Conservation (phyloP, 1,140 invertebrate genomes). For the Drosophila sproati region DNA sequence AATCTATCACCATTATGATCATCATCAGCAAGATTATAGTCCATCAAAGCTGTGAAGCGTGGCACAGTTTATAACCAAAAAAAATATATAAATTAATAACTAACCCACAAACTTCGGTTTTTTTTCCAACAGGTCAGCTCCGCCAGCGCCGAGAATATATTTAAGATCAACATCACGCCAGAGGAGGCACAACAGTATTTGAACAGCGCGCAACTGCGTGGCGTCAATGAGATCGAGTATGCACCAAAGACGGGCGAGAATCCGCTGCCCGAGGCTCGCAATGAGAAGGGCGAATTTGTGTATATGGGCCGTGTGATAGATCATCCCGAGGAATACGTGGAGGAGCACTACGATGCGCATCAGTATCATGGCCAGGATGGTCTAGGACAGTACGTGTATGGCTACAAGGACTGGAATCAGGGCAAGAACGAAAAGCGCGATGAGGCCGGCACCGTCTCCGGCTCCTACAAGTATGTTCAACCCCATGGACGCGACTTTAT, state of each 20-base stretch:
- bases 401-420: constrained; percentile 88
- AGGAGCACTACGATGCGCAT: constrained; percentile 88
- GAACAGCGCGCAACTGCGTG: constrained; percentile 66
- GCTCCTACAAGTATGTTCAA: constrained; percentile 82
- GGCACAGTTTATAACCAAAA: constrained; percentile 2
- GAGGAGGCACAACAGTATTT: constrained; percentile 87
- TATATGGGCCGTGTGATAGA: constrained; percentile 87
- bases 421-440: constrained; percentile 86
- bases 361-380: constrained; percentile 89
- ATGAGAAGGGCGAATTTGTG: constrained; percentile 86
- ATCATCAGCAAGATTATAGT: constrained; percentile 5
- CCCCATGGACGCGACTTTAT: constrained; percentile 81
- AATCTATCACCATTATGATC: background rate
- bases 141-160: constrained; percentile 78
- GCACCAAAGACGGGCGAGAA: constrained; percentile 85
- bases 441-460: constrained; percentile 73
- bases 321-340: constrained; percentile 87
- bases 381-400: constrained; percentile 88
- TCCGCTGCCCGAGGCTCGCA: constrained; percentile 84
- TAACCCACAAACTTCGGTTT: constrained; percentile 17
- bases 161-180: constrained; percentile 87
- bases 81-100: background rate
- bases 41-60: constrained; percentile 25
- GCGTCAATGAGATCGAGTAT: constrained; percentile 84
- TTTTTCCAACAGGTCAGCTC: constrained; percentile 55